Conservation (phyloP, 2,797 vertebrate genomes). For the Phoebastria nigripes region DNA sequence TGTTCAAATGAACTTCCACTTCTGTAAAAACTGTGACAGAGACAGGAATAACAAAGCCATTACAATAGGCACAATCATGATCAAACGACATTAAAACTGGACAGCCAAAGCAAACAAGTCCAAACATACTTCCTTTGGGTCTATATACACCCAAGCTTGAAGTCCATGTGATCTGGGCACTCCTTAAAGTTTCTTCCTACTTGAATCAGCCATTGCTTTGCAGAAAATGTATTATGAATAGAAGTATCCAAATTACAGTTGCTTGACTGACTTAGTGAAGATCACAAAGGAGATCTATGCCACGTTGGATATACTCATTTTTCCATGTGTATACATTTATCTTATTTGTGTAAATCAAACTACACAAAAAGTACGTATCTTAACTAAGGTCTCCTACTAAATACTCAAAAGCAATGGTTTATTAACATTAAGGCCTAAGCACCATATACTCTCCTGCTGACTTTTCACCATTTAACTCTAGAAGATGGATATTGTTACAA, state of each 20-base stretch:
- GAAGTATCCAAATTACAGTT: not conserved
- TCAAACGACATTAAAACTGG: not conserved
- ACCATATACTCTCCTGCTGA: not conserved
- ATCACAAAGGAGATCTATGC: not conserved
- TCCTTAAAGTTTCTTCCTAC: not conserved
- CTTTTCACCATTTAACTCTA: rapidly evolving
- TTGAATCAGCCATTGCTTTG: not conserved
- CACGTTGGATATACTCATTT: not conserved
- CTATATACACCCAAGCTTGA: not conserved
- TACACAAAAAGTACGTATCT: not conserved
- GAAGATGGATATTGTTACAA: not conserved
- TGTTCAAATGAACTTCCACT: not conserved
- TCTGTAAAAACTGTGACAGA: not conserved
- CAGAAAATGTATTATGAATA: not conserved
- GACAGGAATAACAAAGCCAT: not conserved
- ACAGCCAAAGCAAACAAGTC: not conserved
- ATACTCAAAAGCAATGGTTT: not conserved
- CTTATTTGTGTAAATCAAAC: not conserved
- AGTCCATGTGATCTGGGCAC: not conserved
- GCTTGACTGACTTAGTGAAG: not conserved
- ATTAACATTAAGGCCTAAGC: not conserved
- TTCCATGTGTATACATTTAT: rapidly evolving
- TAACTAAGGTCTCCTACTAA: not conserved
- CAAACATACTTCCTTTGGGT: not conserved
- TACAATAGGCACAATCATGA: not conserved